Evolutionary conservation across 1,140 invertebrate species (phyloP).

Genomic region (Druon quercuslanigerum): DNA sequence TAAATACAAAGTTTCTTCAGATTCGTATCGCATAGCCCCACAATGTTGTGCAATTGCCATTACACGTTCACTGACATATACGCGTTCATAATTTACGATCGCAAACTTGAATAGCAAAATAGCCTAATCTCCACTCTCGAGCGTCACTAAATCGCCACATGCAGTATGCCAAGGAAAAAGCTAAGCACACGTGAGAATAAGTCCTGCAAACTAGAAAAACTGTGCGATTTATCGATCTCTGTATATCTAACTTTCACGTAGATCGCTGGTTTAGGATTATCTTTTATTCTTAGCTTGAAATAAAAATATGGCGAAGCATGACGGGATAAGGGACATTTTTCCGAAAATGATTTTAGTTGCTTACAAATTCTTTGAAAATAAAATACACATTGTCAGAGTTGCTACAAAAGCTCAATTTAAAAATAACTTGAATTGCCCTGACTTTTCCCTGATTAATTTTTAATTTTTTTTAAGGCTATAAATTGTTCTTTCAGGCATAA

Average conservation of each 20-base stretch:
- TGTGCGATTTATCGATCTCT: not conserved
- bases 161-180: not conserved
- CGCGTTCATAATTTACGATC: conserved; percentile 24
- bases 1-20: conserved; percentile 25
- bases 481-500: too few species aligned
- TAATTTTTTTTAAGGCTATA: too few species aligned
- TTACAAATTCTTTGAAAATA: too few species aligned
- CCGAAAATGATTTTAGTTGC: too few species aligned
- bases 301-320: too few species aligned
- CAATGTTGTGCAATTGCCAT: conserved; percentile 19
- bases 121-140: conserved; percentile 13
- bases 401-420: too few species aligned
- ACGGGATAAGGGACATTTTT: too few species aligned
- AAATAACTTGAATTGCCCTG: too few species aligned
- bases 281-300: too few species aligned
- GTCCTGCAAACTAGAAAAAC: not conserved
- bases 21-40: conserved; percentile 3
- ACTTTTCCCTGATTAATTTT: too few species aligned
- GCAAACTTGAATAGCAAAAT: conserved; percentile 10
- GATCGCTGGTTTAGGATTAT: too few species aligned
- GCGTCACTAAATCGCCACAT: conserved; percentile 13
- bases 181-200: not conserved
- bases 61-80: conserved; percentile 23
- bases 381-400: too few species aligned
- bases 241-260: not conserved